These are phyloP conservation scores for Onychostruthus taczanowskii DNA, from an alignment of 2,113 vertebrate species.

Conservation along the genomic window DNA sequence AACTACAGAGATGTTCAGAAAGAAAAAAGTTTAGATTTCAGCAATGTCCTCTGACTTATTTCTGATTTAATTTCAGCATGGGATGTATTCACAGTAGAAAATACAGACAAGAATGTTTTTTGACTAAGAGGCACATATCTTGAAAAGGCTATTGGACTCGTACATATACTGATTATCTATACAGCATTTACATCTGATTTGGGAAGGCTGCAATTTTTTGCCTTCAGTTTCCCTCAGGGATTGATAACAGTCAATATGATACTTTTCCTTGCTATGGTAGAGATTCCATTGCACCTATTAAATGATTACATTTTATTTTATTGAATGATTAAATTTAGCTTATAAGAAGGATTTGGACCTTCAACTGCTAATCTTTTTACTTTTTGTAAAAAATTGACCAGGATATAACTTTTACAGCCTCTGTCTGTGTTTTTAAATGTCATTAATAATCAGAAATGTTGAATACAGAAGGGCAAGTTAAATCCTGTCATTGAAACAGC, in stretches of 20 bases:
- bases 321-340: neutral
- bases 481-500: conserved; percentile 85
- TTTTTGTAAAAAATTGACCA: neutral
- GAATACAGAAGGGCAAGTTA: conserved; percentile 79
- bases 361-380: neutral
- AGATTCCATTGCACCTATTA: neutral
- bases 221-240: neutral
- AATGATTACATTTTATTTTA: neutral
- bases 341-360: neutral
- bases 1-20: neutral
- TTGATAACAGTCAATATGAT: neutral
- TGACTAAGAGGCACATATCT: neutral
- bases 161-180: neutral
- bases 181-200: neutral
- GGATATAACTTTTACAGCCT: conserved; percentile 54
- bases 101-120: neutral
- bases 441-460: conserved; percentile 75
- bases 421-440: conserved; percentile 69
- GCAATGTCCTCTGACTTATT: neutral
- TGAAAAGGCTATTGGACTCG: neutral
- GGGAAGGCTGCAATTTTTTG: neutral
- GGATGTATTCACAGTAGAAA: neutral
- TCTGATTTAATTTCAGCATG: neutral
- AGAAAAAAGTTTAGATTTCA: neutral
- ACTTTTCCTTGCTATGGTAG: neutral